Evolutionary conservation across 2,113 vertebrate genomes (phyloP), one percentile per base, ranked within the genome.

Genomic region (Diphyllodes magnificus): DNA sequence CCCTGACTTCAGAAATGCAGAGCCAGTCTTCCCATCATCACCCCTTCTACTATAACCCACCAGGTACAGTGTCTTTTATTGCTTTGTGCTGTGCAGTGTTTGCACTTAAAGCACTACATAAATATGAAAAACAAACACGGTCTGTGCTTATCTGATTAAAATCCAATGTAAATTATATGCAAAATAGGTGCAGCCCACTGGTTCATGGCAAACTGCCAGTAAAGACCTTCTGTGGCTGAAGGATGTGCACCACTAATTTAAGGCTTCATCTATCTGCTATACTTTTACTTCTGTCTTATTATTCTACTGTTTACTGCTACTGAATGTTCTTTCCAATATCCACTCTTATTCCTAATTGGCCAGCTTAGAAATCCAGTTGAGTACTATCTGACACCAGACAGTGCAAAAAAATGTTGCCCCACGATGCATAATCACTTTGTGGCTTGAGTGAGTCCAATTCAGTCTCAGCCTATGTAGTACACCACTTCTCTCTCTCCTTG

Each of bases 141-240:
- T 49, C 65, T 66, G 50, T 72, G 44, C 44, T 88, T 47, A 64
- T 78, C 56, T 88, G 79, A 93, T 88, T 88, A 85, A 89, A 92
- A 93, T 51, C n/a, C 50, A 50, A 66, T 45, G 64, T 86, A 88
- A 93, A 90, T 82, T 37, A 54, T 35, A 88, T 61, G 73, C 42
- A 94, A 88, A 94, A 64, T 11, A 90, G 57, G 68, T 45, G 31
- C 42, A 81, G 68, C 54, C 70, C 66, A 89, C 30, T 45, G 56
- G 44, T 27, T 85, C 23, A 60, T 24, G 59, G 61, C 50, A 89
- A 82, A 31, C 6, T 59, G 75, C 78, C 88, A 95, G n/a, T 13
- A 22, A 93, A 93, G 66, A 69, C 51, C 59, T 90, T 84, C 53
- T 88, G 51, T 54, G 56, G 51, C 51, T 72, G 42, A 89, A 93